phyloP scores from a whole-genome alignment of 1,140 invertebrate species.

The Lordiphosa clarofinis region DNA sequence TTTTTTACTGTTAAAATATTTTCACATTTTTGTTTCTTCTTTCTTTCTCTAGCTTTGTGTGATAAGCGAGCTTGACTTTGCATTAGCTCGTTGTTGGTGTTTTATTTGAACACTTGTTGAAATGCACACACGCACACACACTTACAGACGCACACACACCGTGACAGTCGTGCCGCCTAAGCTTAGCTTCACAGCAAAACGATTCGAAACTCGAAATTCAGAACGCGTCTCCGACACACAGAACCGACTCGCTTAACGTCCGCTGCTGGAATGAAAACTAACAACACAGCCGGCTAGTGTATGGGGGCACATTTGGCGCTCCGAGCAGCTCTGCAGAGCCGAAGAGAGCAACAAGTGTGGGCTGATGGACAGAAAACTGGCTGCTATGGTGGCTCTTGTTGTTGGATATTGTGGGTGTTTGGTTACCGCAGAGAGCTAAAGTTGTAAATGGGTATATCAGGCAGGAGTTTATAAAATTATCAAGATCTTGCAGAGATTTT shows the following conservation, averaged over 20 bases:
- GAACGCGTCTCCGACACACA: slow-evolving; percentile 20
- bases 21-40: slow-evolving; percentile 6
- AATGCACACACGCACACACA: slow-evolving; percentile 20
- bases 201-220: slow-evolving; percentile 21
- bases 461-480: slow-evolving; percentile 6
- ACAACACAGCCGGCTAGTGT: too few species aligned
- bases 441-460: too few species aligned
- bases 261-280: slow-evolving; percentile 35
- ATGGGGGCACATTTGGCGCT: too few species aligned
- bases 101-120: slow-evolving; percentile 48
- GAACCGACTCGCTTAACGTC: slow-evolving; percentile 37
- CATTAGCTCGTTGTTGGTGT: slow-evolving; percentile 15
- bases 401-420: too few species aligned
- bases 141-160: slow-evolving; percentile 14
- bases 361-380: slow-evolving; percentile 14
- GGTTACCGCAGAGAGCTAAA: background rate
- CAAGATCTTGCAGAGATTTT: too few species aligned
- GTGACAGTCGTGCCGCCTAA: slow-evolving; percentile 17
- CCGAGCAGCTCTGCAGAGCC: background rate
- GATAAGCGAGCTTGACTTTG: slow-evolving; percentile 19
- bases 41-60: slow-evolving; percentile 35
- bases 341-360: slow-evolving; percentile 16
- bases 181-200: slow-evolving; percentile 21
- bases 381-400: slow-evolving; percentile 2
- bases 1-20: slow-evolving; percentile 6